Evolutionary conservation across 2,888 invertebrate species (phyloP), one percentile per base, ranked within the genome.

Genomic region (Philaethria dido): DNA sequence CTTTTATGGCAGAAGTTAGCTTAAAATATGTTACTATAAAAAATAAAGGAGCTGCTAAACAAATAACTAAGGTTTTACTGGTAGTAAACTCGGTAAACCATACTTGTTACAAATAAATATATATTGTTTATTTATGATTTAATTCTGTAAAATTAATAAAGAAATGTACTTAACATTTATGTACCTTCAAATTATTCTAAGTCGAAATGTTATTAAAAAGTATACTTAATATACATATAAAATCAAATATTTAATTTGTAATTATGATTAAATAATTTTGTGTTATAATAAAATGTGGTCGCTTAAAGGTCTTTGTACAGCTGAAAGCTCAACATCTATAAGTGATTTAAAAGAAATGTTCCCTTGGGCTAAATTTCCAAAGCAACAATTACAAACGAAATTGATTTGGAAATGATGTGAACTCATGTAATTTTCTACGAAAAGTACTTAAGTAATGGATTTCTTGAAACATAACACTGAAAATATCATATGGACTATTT

Each of bases 361-460:
- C 69, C 57, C 66, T 20, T 50, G 66, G 70, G 69, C 50, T 61
- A 57, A 63, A 59, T 66, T 66, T 57, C 45, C 64, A 64, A 66
- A 71, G 64, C 66, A 69, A 64, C 66, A 62, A 61, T 60, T 59
- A 54, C 60, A 64, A 42, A 62, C 52, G 59, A 69, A 71, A 71
- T 66, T 50, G 66, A 68, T 63, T 54, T 61, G 20, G 50, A 61
- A 8, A 42, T 18, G 25, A 42, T 13, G 47, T 16, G 8, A 9
- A 47, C 14, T 25, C 29, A 8, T 42, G 25, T 60, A 16, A 6
- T 29, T 29, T 29, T n/a, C n/a, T n/a, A n/a, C n/a, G n/a, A n/a
- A n/a, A n/a, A n/a, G n/a, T n/a, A n/a, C n/a, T n/a, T n/a, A n/a
- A n/a, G n/a, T n/a, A n/a, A n/a, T n/a, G n/a, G n/a, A n/a, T n/a